A percentile compares a stretch with the other conserved stretches of the same genome.
phyloP scores from a whole-genome alignment of 2,888 invertebrate genomes.

The Macrosoma leucophasiata region DNA sequence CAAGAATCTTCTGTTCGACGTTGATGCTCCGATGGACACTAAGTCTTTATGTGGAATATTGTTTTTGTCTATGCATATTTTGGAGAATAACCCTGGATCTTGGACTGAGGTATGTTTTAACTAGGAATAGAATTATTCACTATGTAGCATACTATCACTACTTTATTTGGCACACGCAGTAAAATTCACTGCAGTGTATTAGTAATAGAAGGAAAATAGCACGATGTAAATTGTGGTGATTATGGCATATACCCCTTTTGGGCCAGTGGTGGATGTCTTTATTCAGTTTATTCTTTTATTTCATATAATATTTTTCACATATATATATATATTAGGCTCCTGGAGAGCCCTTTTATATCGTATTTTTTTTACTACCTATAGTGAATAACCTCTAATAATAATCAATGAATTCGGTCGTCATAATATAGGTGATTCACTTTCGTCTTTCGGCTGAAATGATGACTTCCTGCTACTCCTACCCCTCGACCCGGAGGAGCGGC shows the following conservation, averaged over 20 bases:
- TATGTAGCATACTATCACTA: not conserved
- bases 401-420: no score
- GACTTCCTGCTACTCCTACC: no score
- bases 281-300: no score
- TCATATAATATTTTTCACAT: no score
- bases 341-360: no score
- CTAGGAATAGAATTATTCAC: not conserved
- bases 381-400: no score
- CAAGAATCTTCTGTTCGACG: slow-evolving; percentile 50
- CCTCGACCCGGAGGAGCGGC: no score
- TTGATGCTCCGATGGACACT: slow-evolving; percentile 78
- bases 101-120: slow-evolving; percentile 48
- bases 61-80: slow-evolving; percentile 61
- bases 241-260: not conserved
- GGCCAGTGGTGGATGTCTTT: no score
- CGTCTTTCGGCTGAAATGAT: no score
- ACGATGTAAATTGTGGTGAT: not conserved
- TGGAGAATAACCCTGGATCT: slow-evolving; percentile 39
- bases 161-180: not conserved
- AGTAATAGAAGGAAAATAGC: not conserved
- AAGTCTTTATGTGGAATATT: slow-evolving; percentile 78
- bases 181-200: not conserved
- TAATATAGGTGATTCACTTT: no score
- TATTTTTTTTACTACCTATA: no score
- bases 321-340: no score